Conservation (phyloP, 2,797 vertebrate genomes). For the Gallinago nigripennis region DNA sequence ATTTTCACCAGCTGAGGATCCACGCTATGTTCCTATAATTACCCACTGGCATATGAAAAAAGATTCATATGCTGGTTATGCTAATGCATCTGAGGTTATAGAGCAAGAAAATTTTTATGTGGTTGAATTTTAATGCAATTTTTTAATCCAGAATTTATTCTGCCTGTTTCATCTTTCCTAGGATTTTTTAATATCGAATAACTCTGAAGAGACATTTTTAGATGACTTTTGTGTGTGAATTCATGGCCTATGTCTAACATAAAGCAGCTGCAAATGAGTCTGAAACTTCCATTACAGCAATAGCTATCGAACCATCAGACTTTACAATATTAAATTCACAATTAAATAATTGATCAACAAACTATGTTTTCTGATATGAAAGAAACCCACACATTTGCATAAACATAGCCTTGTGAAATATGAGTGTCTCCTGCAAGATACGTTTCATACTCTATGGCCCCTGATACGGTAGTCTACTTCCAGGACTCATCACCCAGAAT, state of each 20-base stretch:
- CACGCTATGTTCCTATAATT: conserved; percentile 37
- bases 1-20: conserved; percentile 49
- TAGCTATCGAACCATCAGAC: neutral
- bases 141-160: conserved; percentile 40
- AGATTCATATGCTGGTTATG: neutral
- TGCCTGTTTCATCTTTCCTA: conserved; percentile 5
- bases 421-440: neutral
- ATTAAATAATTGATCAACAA: neutral
- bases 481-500: neutral
- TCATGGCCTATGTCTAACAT: neutral
- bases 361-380: neutral
- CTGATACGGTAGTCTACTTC: neutral
- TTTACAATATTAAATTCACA: neutral
- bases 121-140: conserved; percentile 19
- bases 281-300: neutral
- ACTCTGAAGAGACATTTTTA: conserved; percentile 24
- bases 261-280: neutral
- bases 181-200: conserved; percentile 7
- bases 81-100: conserved; percentile 17
- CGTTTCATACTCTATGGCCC: neutral
- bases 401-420: neutral
- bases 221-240: neutral
- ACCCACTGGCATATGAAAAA: conserved; percentile 18
- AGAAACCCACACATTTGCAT: neutral
- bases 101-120: conserved; percentile 22